Evolutionary conservation across 2,888 invertebrate genomes (phyloP), one percentile per base, ranked within the genome.

Genomic region (Adineta ricciae): DNA sequence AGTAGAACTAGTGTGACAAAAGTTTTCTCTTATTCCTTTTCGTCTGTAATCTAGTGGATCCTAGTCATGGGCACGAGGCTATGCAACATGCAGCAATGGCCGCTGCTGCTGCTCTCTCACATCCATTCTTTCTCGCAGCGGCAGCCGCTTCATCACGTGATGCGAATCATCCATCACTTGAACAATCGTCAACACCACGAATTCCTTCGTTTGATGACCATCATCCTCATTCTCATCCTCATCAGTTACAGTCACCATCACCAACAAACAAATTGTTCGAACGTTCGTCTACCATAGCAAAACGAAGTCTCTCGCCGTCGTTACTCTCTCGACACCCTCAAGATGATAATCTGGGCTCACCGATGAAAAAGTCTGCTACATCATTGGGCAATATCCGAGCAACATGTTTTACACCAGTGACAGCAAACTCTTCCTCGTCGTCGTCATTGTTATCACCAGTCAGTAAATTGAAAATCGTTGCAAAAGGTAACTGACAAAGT

Each of bases 251-350:
- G 32, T 64, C 64, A 64, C 16, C 27, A 27, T 16, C 27, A 27
- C 64, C 64, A 64, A 41, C 41, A 41, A 41, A 38, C n/a, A 78
- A 78, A 78, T 24, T 78, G n/a, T 78, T 78, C n/a, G 78, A 78
- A 41, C 78, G 78, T 41, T 38, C 78, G 41, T 64, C 64, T 19
- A 64, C 64, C 19, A 14, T 36, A 64, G 32, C 27, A 0, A 78
- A 78, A 78, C 78, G 78, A 41, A 78, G 78, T 41, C 41, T 78
- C 21, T 78, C 78, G n/a, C 78, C 78, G 41, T 41, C 78, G 41
- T 41, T 54, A 8, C 24, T 64, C 7, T 64, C 78, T 41, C 24
- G 21, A 78, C 78, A 41, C 24, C 4, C 11, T 41, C 4, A 38
- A 9, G n/a, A 78, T 41, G 41, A 78, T 41, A 41, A 78, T 78